Evolutionary conservation across 92 coral and sea anemone genomes (phyloP).

Genomic region (Anthopleura xanthogrammica): DNA sequence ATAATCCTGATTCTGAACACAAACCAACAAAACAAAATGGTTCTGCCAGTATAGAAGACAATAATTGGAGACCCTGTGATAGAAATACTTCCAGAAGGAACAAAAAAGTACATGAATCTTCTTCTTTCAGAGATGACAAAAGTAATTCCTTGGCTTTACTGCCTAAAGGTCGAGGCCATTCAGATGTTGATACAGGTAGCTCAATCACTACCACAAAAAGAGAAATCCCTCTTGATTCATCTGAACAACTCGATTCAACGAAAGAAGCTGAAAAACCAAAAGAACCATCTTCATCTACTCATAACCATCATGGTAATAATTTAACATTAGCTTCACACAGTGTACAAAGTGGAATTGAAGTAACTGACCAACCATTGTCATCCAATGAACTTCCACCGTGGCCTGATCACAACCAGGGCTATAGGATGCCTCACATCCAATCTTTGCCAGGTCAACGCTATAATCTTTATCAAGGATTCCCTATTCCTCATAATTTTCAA

Average conservation of each 20-base stretch:
- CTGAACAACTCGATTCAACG: background rate
- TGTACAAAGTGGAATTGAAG: background rate
- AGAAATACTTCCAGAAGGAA: background rate
- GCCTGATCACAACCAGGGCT: conserved; percentile 26
- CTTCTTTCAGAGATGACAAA: background rate
- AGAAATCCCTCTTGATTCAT: background rate
- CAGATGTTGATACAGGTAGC: background rate
- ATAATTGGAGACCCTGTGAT: background rate
- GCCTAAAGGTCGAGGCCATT: background rate
- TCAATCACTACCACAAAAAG: background rate
- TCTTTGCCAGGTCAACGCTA: background rate
- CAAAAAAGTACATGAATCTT: background rate
- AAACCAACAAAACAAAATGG: background rate
- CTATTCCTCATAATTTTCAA: background rate
- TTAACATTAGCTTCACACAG: background rate
- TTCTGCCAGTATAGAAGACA: background rate
- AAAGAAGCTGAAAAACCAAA: conserved; percentile 6
- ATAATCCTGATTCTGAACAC: background rate
- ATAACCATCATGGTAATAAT: background rate
- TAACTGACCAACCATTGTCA: background rate
- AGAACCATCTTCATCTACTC: background rate
- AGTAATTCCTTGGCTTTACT: background rate
- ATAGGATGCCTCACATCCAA: background rate
- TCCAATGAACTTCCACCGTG: conserved; percentile 32
- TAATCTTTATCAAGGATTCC: background rate